Evolutionary conservation across 2,888 invertebrate species (phyloP).

Genomic region (Rhogogaster chlorosoma): DNA sequence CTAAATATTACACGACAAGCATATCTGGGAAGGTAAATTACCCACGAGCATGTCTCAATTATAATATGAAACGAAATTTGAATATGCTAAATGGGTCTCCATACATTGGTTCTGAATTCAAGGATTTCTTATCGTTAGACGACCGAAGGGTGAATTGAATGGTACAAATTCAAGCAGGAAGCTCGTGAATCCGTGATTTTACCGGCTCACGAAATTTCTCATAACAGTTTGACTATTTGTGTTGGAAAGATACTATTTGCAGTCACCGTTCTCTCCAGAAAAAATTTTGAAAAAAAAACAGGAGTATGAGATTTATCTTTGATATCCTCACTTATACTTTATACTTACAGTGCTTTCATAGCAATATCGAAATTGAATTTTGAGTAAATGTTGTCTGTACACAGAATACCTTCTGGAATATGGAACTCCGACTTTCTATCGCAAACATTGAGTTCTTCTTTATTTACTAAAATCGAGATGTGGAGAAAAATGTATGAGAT

Average conservation of each 20-base stretch:
- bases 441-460: background rate
- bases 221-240: background rate
- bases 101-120: background rate
- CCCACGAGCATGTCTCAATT: background rate
- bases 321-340: background rate
- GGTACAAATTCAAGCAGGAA: background rate
- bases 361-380: background rate
- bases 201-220: background rate
- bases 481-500: background rate
- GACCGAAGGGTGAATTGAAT: background rate
- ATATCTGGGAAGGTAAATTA: background rate
- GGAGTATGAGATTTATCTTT: background rate
- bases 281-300: too few relatives aligned
- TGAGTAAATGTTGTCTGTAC: background rate
- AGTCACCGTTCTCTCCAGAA: background rate
- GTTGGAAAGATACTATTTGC: background rate
- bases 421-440: too few relatives aligned
- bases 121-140: background rate
- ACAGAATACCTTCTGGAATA: background rate
- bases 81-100: background rate
- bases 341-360: background rate
- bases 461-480: background rate
- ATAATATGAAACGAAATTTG: background rate
- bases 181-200: background rate
- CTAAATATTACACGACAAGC: background rate